Evolutionary conservation across 2,113 vertebrate genomes (phyloP).

Genomic region (Oryzias woworae): DNA sequence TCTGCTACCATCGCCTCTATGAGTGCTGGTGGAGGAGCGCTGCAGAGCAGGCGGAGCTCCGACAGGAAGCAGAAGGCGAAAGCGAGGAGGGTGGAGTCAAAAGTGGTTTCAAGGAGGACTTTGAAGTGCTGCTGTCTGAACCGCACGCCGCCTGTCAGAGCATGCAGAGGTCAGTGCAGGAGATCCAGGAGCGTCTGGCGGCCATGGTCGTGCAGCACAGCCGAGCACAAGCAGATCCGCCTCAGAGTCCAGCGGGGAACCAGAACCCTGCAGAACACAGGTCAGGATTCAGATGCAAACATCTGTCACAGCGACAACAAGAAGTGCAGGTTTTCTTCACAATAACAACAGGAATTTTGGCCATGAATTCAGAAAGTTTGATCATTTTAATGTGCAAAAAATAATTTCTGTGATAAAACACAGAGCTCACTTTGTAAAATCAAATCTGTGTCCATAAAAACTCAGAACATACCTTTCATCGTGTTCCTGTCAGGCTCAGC

Average conservation of each 20-base stretch:
- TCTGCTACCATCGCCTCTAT: slow-evolving; percentile 83
- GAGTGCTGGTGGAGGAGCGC: slow-evolving; percentile 84
- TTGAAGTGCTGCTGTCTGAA: slow-evolving; percentile 82
- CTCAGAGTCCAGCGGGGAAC: not conserved
- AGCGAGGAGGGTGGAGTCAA: not conserved
- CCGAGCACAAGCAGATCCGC: slow-evolving; percentile 36
- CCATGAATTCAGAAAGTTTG: too few species aligned
- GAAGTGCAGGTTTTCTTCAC: too few species aligned
- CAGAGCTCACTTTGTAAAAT: too few species aligned
- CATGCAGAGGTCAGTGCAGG: slow-evolving; percentile 72
- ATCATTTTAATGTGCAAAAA: too few species aligned
- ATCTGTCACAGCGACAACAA: too few species aligned
- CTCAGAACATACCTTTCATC: too few species aligned
- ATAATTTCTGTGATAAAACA: too few species aligned
- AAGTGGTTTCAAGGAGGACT: not conserved
- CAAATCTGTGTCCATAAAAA: too few species aligned
- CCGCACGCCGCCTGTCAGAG: slow-evolving; percentile 82
- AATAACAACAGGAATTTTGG: too few species aligned
- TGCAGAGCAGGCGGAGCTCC: fast-evolving
- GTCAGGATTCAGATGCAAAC: slow-evolving; percentile 16
- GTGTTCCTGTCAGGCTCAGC: too few species aligned
- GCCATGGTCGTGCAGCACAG: slow-evolving; percentile 84
- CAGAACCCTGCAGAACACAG: not conserved
- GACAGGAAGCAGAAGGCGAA: not conserved
- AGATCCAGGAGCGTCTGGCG: slow-evolving; percentile 81